A percentile compares a stretch with the other conserved stretches of the same genome.
These are phyloP conservation scores for Oncorhynchus tshawytscha DNA, from an alignment of 2,113 vertebrate genomes.

Conservation along the genomic window DNA sequence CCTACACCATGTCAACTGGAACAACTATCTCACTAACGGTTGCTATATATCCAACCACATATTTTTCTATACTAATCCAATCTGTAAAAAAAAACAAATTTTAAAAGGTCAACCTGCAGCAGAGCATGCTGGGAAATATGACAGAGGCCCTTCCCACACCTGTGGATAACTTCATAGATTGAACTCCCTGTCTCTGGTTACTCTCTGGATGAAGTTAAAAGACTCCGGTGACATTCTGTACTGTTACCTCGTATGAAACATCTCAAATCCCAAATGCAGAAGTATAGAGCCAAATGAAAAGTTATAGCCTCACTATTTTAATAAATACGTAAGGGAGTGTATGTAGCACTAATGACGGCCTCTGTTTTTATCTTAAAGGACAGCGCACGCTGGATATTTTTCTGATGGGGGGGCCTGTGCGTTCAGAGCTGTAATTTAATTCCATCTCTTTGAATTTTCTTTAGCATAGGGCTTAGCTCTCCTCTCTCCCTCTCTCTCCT, in stretches of 20 bases:
- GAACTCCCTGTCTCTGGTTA: too few relatives aligned
- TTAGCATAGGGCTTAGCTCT: conserved; percentile 29
- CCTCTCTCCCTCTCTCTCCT: not conserved
- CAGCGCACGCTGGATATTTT: not conserved
- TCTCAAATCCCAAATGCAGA: conserved; percentile 34
- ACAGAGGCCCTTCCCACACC: too few relatives aligned
- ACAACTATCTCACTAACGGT: not conserved
- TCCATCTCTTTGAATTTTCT: conserved; percentile 46
- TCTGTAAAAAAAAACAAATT: too few relatives aligned
- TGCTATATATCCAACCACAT: too few relatives aligned
- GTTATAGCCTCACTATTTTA: conserved; percentile 3
- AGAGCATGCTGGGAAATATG: too few relatives aligned
- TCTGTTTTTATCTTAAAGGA: conserved; percentile 24
- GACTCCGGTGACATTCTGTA: too few relatives aligned
- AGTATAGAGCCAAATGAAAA: too few relatives aligned
- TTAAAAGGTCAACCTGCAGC: too few relatives aligned
- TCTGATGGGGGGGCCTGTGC: conserved; percentile 1
- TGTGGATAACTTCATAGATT: too few relatives aligned
- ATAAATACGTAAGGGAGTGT: not conserved
- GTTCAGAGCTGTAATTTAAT: conserved; percentile 46
- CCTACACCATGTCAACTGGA: not conserved
- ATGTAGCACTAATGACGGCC: conserved; percentile 20
- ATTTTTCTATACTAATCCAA: too few relatives aligned
- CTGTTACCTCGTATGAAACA: not conserved
- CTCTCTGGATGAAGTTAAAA: too few relatives aligned